Evolutionary conservation across 1,140 invertebrate species (phyloP), one percentile per base, ranked within the genome.

Genomic region (Drosophila truncata): DNA sequence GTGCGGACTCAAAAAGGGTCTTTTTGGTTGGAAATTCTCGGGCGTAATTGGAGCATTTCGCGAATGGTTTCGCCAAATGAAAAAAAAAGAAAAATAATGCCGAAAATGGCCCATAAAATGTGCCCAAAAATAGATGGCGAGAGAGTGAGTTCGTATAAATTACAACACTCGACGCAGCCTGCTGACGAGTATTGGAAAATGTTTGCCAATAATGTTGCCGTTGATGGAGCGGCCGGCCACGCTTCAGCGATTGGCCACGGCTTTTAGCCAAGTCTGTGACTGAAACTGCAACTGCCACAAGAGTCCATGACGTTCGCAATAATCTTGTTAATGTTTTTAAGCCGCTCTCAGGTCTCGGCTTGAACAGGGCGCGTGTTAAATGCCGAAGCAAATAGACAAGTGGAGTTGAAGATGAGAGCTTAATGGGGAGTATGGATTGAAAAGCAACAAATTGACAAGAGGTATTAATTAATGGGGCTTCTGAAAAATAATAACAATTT

Each of bases 11-110:
- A 33, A 41, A 64, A 73, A 78, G 60, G 80, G 78, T 33, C 20
- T 55, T 54, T 29, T 42, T 35, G 33, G 47, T 23, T 62, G 31
- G 37, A 80, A 73, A 74, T 87, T 90, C 85, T 84, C 67, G 58
- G 62, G 41, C 85, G 85, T 71, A 78, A 85, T 88, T 88, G 64
- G 78, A 88, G 85, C 84, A 90, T 81, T 81, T 78, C 87, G 52
- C 63, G 39, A 79, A 81, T 73, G 37, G 63, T 70, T 79, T 63
- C 6, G 59, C 46, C 35, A 49, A 66, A 54, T 63, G 25, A 31
- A 62, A 82, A 72, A 27, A 39, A 46, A 25, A 62, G 11, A 54
- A 59, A 39, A 55, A 31, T 10, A 27, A 42, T 37, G 41, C 49
- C 61, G 61, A 61, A 78, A 58, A 58, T 57, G 47, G 63, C 52